Percentiles rank a stretch among this genome's conserved stretches.
These are phyloP conservation scores for Coregonus clupeaformis DNA, from an alignment of 2,113 vertebrate species.

Conservation along the genomic window DNA sequence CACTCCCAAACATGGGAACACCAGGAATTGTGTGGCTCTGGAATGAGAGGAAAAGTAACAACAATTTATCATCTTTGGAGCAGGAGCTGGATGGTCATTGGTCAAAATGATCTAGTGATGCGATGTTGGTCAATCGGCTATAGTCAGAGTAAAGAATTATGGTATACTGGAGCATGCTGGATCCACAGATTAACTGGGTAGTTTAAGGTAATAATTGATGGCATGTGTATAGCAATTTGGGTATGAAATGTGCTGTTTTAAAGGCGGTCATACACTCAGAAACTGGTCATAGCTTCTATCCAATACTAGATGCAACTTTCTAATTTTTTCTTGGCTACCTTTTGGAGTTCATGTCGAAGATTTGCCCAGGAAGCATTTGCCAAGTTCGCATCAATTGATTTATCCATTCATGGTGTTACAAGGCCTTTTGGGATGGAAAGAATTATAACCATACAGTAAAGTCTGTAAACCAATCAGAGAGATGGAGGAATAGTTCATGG, in stretches of 20 bases:
- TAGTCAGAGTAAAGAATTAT: conserved; percentile 28
- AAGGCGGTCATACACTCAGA: conserved; percentile 17
- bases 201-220: conserved; percentile 39
- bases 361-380: conserved; percentile 48
- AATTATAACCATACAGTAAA: conserved; percentile 60
- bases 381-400: conserved; percentile 53
- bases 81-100: conserved; percentile 11
- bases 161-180: conserved; percentile 35
- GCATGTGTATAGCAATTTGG: conserved; percentile 33
- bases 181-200: conserved; percentile 34
- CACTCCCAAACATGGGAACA: conserved; percentile 56
- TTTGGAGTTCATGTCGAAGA: conserved; percentile 1
- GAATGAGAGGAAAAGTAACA: conserved; percentile 26
- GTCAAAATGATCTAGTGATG: conserved; percentile 41
- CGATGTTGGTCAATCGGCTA: conserved; percentile 49
- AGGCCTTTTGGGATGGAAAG: conserved; percentile 62
- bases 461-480: conserved; percentile 64
- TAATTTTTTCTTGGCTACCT: conserved; percentile 1
- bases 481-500: conserved; percentile 38
- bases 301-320: conserved; percentile 5
- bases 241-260: neutral
- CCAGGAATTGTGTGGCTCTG: conserved; percentile 45
- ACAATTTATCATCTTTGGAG: neutral
- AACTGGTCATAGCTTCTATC: conserved; percentile 8
- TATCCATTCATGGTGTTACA: conserved; percentile 55